Evolutionary conservation across 2,888 invertebrate genomes (phyloP).

Genomic region (Pterobdella sp.): DNA sequence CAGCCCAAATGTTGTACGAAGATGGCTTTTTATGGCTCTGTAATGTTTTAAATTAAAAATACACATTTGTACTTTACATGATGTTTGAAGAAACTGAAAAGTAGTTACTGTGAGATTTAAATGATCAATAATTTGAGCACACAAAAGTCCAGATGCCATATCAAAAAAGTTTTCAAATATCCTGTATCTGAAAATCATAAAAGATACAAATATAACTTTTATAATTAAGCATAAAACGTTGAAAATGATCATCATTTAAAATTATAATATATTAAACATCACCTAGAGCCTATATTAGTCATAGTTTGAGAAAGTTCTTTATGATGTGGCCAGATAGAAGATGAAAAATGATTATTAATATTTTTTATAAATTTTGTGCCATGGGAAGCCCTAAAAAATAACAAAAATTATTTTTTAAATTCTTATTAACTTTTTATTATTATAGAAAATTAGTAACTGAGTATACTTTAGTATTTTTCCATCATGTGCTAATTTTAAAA

Average conservation of each 20-base stretch:
- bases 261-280: neutral
- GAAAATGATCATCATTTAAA: conserved; percentile 12
- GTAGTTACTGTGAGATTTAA: conserved; percentile 55
- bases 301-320: conserved; percentile 41
- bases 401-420: neutral
- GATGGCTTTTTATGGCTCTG: conserved; percentile 42
- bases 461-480: conserved; percentile 44
- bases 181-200: conserved; percentile 51
- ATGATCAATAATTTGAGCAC: conserved; percentile 62
- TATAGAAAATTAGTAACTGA: neutral
- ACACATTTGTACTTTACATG: no score
- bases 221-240: neutral
- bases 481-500: conserved; percentile 60
- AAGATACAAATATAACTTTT: neutral
- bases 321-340: conserved; percentile 41
- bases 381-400: conserved; percentile 19
- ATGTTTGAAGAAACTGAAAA: no score
- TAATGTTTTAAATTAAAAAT: no score
- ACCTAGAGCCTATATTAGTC: conserved; percentile 37
- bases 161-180: conserved; percentile 68
- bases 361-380: conserved; percentile 6
- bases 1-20: conserved; percentile 60
- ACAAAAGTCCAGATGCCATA: conserved; percentile 60
- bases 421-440: neutral
- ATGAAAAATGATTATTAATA: neutral